Conservation (phyloP, 2,888 invertebrate genomes). For the Germaria angustata region DNA sequence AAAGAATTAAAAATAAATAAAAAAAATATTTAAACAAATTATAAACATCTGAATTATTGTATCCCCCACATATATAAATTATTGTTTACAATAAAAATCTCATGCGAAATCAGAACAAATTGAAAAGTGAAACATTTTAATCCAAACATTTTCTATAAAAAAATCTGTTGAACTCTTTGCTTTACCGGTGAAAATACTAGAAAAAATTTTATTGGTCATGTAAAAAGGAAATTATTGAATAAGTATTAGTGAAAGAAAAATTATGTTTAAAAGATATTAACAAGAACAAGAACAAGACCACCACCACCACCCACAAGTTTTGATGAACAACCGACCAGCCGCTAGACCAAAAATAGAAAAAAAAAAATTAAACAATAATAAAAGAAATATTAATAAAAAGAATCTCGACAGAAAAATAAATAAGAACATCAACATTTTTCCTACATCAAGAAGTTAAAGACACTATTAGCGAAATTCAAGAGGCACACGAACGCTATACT, state of each 20-base stretch:
- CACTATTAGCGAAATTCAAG: conserved; percentile 54
- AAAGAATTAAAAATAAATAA: not conserved
- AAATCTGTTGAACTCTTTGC: not conserved
- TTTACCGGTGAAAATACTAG: conserved; percentile 47
- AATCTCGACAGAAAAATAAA: conserved; percentile 18
- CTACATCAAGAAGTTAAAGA: conserved; percentile 43
- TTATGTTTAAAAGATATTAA: not conserved
- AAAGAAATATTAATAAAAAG: not conserved
- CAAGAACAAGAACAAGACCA: conserved; percentile 27
- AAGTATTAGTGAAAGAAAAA: conserved; percentile 5
- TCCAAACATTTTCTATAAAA: conserved; percentile 3
- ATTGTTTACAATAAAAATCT: conserved; percentile 28
- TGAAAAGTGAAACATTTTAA: conserved; percentile 3
- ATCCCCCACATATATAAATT: not conserved
- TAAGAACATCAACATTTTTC: conserved; percentile 25
- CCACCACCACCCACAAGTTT: conserved; percentile 63
- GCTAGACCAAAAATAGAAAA: conserved; percentile 25
- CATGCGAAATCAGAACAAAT: conserved; percentile 38
- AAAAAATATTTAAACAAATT: not conserved
- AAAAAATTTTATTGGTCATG: conserved; percentile 27
- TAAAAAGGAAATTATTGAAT: not conserved
- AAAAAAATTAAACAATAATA: not conserved
- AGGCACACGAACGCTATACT: conserved; percentile 70
- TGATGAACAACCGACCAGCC: conserved; percentile 42
- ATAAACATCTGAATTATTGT: conserved; percentile 13